These are phyloP conservation scores for Plebejus argus DNA, from an alignment of 2,888 invertebrate species.

Conservation along the genomic window DNA sequence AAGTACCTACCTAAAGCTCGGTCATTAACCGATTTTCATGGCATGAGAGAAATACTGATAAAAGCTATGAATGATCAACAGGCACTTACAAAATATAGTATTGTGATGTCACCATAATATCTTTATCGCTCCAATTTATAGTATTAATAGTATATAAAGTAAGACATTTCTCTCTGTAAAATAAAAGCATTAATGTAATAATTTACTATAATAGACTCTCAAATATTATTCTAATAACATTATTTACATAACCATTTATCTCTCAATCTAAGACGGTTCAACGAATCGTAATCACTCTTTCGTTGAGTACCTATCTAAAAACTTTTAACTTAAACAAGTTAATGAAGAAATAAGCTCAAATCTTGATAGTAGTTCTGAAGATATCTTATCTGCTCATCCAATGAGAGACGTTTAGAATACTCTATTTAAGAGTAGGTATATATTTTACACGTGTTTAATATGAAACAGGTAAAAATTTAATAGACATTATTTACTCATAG, in stretches of 20 bases:
- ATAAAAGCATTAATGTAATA: background rate
- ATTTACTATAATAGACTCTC: background rate
- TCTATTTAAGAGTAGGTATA: background rate
- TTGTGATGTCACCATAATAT: background rate
- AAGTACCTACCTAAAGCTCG: no score
- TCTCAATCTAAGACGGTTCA: background rate
- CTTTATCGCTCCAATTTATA: background rate
- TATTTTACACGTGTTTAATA: background rate
- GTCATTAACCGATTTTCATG: no score
- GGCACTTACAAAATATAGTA: no score
- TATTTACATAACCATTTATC: background rate
- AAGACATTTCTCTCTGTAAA: background rate
- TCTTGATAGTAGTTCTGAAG: background rate
- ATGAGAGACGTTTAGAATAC: background rate
- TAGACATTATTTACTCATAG: background rate
- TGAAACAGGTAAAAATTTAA: background rate
- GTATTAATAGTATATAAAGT: background rate
- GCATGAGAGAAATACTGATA: no score
- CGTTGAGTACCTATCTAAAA: background rate
- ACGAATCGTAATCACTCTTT: background rate
- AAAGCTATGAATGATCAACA: no score
- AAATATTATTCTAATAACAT: background rate
- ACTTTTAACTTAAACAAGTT: background rate
- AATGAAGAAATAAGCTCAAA: background rate
- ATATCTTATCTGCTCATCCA: background rate